Conservation (phyloP, 2,113 vertebrate genomes). For the Gymnarchus niloticus region DNA sequence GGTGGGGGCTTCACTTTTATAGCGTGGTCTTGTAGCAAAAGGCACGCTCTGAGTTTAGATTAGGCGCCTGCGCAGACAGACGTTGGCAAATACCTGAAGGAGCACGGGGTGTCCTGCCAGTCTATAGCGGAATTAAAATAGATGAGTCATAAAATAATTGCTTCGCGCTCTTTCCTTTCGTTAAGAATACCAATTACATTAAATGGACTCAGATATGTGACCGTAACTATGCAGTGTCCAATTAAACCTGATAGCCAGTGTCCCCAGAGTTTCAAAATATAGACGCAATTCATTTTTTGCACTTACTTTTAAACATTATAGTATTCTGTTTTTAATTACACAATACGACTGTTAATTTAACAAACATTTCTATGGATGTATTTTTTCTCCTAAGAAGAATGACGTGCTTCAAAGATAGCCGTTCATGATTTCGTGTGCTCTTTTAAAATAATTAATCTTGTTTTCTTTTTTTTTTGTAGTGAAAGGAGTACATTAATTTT, state of each 20-base stretch:
- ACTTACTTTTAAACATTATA: not conserved
- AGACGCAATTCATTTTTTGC: conserved; percentile 15
- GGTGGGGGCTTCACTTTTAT: conserved; percentile 66
- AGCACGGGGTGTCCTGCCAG: not conserved
- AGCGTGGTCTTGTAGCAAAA: conserved; percentile 66
- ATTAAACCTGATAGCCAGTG: conserved; percentile 3
- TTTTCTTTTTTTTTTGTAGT: not conserved
- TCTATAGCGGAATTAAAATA: not conserved
- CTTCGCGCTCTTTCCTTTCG: not conserved
- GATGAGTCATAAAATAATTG: conserved; percentile 30
- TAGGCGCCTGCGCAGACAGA: conserved; percentile 23
- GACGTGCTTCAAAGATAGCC: not conserved
- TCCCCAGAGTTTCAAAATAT: not conserved
- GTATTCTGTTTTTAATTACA: not conserved
- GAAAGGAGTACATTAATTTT: too few relatives aligned
- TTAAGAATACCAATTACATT: conserved; percentile 20
- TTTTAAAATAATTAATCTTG: not conserved
- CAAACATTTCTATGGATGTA: not conserved
- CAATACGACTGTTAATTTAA: not conserved
- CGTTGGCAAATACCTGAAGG: conserved; percentile 26
- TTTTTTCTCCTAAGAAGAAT: not conserved
- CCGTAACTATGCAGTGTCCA: conserved; percentile 1
- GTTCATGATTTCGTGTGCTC: not conserved
- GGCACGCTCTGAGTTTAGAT: conserved; percentile 51
- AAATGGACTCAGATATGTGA: conserved; percentile 11